Conservation (phyloP, 2,888 invertebrate genomes). For the Prostheceraeus crozeri region DNA sequence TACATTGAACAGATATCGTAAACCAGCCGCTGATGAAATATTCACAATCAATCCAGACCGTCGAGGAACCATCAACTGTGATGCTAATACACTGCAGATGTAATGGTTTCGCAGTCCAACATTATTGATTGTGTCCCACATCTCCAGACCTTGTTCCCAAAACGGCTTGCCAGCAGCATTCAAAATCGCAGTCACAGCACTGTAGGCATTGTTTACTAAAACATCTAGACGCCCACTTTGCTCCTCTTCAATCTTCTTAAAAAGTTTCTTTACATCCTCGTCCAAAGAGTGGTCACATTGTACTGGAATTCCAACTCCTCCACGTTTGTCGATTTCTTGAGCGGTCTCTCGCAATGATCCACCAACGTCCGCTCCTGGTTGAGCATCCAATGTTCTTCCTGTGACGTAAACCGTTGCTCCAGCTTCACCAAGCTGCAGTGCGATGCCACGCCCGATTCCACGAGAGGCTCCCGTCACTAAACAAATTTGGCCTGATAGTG, state of each 20-base stretch:
- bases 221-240: constrained; percentile 56
- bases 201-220: constrained; percentile 58
- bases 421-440: constrained; percentile 57
- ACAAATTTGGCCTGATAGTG: constrained; percentile 54
- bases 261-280: constrained; percentile 52
- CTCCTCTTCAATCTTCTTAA: constrained; percentile 51
- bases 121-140: constrained; percentile 57
- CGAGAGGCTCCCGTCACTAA: constrained; percentile 56
- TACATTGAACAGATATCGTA: constrained; percentile 47
- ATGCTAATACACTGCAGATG: constrained; percentile 55
- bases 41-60: constrained; percentile 57
- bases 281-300: constrained; percentile 56
- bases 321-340: constrained; percentile 42
- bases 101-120: constrained; percentile 59
- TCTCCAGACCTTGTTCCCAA: constrained; percentile 52
- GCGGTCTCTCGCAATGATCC: constrained; percentile 44
- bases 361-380: constrained; percentile 30
- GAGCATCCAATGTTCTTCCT: constrained; percentile 43
- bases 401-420: constrained; percentile 59
- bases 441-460: constrained; percentile 57
- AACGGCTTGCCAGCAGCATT: constrained; percentile 48
- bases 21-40: constrained; percentile 57
- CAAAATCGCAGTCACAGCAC: constrained; percentile 50
- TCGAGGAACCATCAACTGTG: constrained; percentile 55
- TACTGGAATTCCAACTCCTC: constrained; percentile 48